These are phyloP conservation scores for Eulacestoma nigropectus DNA, from an alignment of 2,113 vertebrate species.

Conservation along the genomic window DNA sequence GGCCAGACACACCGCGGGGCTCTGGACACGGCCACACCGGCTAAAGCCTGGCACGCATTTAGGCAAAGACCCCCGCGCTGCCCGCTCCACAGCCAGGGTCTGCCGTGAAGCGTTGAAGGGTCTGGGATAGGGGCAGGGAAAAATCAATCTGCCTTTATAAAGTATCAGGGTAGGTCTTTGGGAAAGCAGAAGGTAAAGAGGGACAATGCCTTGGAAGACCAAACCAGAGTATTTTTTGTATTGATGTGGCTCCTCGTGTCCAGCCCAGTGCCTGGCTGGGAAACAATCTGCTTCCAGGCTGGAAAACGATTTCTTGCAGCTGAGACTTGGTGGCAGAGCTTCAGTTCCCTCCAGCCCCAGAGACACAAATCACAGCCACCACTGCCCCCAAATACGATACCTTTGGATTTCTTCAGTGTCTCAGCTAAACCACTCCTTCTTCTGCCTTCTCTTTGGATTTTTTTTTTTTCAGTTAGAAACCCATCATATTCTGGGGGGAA, in stretches of 20 bases:
- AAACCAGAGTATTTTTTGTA: neutral
- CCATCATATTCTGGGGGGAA: neutral
- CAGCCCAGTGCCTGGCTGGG: neutral
- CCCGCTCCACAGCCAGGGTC: neutral
- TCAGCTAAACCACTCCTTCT: neutral
- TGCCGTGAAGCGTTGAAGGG: rapidly evolving
- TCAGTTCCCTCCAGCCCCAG: neutral
- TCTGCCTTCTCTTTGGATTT: neutral
- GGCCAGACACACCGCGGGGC: rapidly evolving
- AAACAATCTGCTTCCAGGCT: neutral
- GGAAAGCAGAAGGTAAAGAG: neutral
- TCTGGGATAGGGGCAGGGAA: neutral
- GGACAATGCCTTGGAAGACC: neutral
- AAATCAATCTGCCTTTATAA: neutral
- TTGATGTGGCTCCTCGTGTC: neutral
- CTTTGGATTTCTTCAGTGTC: neutral
- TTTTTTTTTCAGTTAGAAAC: neutral
- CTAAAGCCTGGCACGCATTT: rapidly evolving
- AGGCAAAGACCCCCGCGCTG: neutral
- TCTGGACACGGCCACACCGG: rapidly evolving
- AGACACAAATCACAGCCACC: neutral
- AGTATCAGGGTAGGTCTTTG: neutral
- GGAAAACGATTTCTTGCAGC: neutral
- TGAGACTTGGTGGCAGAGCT: neutral
- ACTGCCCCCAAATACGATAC: rapidly evolving